Evolutionary conservation across 2,113 vertebrate species (phyloP).

Genomic region (Colistium nudipinnis): DNA sequence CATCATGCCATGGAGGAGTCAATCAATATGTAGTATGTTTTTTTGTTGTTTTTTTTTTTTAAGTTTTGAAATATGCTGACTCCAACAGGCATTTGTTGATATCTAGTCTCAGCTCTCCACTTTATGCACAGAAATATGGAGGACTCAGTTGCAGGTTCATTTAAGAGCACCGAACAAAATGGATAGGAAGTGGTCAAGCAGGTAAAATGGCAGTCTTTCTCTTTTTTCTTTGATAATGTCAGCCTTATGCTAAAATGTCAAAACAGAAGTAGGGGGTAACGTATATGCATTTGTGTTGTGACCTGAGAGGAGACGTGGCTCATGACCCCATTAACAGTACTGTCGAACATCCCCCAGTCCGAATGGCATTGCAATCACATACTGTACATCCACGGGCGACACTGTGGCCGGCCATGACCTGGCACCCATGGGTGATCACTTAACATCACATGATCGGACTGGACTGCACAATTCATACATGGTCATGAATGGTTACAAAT

Average conservation of each 20-base stretch:
- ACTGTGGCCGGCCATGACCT: constrained; percentile 32
- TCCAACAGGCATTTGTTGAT: constrained; percentile 18
- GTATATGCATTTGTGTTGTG: neutral
- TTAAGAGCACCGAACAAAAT: constrained; percentile 19
- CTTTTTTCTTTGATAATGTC: neutral
- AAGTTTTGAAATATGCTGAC: constrained; percentile 1
- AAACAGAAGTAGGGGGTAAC: neutral
- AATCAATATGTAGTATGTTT: neutral
- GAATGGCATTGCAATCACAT: constrained; percentile 21
- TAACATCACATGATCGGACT: constrained; percentile 18
- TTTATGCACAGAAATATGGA: neutral
- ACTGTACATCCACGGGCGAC: constrained; percentile 22
- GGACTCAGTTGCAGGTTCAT: constrained; percentile 15
- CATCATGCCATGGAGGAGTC: neutral
- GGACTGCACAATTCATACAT: constrained; percentile 11
- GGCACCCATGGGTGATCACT: constrained; percentile 34
- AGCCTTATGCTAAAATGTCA: too few relatives aligned
- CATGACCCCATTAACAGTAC: neutral
- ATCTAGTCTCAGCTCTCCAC: neutral
- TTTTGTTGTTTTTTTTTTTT: neutral
- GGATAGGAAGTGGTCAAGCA: neutral
- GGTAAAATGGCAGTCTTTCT: neutral
- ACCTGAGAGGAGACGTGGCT: neutral
- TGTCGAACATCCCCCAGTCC: neutral
- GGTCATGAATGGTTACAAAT: too few relatives aligned